These are phyloP conservation scores for Danio tinwini DNA, from an alignment of 2,797 vertebrate genomes.

Conservation along the genomic window DNA sequence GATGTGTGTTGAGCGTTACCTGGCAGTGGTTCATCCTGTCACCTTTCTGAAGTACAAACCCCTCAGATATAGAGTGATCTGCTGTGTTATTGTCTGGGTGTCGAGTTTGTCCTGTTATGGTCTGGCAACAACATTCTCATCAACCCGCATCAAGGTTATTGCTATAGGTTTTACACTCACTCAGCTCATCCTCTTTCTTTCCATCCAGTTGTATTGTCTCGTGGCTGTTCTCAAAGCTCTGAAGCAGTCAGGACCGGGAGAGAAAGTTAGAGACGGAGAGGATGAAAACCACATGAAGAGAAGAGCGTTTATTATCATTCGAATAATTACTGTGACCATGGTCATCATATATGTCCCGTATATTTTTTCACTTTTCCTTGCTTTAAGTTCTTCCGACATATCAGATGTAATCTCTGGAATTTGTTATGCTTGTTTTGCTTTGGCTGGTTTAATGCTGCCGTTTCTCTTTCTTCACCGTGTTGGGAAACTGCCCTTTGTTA, in stretches of 20 bases:
- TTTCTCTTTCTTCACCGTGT: slow-evolving; percentile 30
- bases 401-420: not conserved
- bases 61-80: slow-evolving; percentile 2
- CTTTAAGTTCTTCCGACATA: slow-evolving; percentile 23
- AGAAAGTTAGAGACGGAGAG: not conserved
- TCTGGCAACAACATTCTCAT: not conserved
- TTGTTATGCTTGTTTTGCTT: not conserved
- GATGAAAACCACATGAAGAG: slow-evolving; percentile 23
- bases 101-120: not conserved
- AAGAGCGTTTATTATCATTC: slow-evolving; percentile 21
- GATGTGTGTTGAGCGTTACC: slow-evolving; percentile 51
- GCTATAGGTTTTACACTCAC: not conserved
- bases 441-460: slow-evolving; percentile 29
- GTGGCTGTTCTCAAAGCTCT: slow-evolving; percentile 36
- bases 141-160: not conserved
- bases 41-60: slow-evolving; percentile 28
- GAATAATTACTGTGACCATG: slow-evolving; percentile 20
- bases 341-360: slow-evolving; percentile 9
- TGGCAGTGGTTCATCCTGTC: slow-evolving; percentile 49
- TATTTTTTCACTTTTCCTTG: not conserved
- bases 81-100: slow-evolving; percentile 38
- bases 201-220: slow-evolving; percentile 7
- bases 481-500: slow-evolving; percentile 12
- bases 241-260: slow-evolving; percentile 4
- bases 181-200: not conserved